A percentile compares a stretch with the other conserved stretches of the same genome.
phyloP scores from a whole-genome alignment of 2,888 invertebrate species.

The Dyspetes luteomarginatus region DNA sequence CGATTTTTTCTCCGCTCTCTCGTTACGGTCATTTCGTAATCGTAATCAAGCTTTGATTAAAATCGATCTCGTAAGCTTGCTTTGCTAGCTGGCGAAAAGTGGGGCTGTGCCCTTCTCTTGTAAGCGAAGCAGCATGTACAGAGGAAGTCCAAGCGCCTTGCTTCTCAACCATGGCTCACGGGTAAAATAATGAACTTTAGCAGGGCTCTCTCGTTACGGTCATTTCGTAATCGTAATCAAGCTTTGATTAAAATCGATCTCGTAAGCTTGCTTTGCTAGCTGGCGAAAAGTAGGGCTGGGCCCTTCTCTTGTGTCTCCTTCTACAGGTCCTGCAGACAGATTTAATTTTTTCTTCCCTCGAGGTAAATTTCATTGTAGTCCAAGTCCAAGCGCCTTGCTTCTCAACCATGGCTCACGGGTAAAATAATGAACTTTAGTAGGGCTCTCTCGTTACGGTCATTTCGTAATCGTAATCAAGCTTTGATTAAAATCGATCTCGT shows the following conservation, averaged over 20 bases:
- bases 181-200: constrained; percentile 50
- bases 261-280: constrained; percentile 71
- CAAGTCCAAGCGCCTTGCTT: too few species aligned
- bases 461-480: constrained; percentile 77
- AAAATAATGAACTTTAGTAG: constrained; percentile 50
- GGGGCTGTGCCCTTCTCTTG: too few species aligned
- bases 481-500: constrained; percentile 78
- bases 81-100: neutral
- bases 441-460: constrained; percentile 68
- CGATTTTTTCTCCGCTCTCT: too few species aligned
- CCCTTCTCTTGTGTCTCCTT: constrained; percentile 38
- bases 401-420: too few species aligned
- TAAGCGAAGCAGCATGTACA: too few species aligned
- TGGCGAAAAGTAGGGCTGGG: too few species aligned
- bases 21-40: constrained; percentile 74
- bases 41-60: constrained; percentile 77
- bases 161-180: too few species aligned
- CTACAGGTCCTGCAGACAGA: too few species aligned
- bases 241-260: constrained; percentile 77
- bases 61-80: constrained; percentile 77
- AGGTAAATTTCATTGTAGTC: too few species aligned
- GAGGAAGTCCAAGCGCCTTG: too few species aligned
- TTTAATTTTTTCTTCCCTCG: too few species aligned
- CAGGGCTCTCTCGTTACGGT: constrained; percentile 68
- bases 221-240: constrained; percentile 77